Conservation (phyloP, 2,888 invertebrate genomes). For the Unio delphinus region DNA sequence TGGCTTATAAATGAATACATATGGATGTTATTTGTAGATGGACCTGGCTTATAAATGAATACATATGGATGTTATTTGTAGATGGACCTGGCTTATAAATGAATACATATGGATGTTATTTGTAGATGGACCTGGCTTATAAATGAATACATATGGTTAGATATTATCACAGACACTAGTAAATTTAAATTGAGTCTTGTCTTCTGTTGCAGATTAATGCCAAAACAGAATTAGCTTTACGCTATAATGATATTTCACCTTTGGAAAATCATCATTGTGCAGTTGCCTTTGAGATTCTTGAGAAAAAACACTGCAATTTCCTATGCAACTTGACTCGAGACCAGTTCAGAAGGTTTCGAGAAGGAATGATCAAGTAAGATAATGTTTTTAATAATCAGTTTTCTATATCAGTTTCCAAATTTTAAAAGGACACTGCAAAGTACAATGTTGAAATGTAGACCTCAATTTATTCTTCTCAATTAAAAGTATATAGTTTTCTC, state of each 20-base stretch:
- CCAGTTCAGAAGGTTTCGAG: constrained; percentile 77
- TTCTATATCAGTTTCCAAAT: not conserved
- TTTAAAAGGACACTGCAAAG: not conserved
- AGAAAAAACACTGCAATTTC: constrained; percentile 62
- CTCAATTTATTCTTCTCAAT: too few species aligned
- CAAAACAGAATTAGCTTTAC: constrained; percentile 68
- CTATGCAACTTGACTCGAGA: constrained; percentile 56
- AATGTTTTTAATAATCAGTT: constrained; percentile 1
- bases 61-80: too few species aligned
- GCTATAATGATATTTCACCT: constrained; percentile 71
- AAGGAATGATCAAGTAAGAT: constrained; percentile 79
- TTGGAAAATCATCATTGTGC: constrained; percentile 71
- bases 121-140: too few species aligned
- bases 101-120: too few species aligned
- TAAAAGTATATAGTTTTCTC: too few species aligned
- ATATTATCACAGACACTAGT: not conserved
- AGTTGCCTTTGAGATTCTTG: constrained; percentile 69
- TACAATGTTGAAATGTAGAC: too few species aligned
- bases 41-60: too few species aligned
- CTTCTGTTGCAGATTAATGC: constrained; percentile 67
- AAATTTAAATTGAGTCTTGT: not conserved
- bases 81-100: too few species aligned
- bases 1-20: too few species aligned
- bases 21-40: too few species aligned
- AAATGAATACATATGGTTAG: too few species aligned